A percentile compares a stretch with the other conserved stretches of the same genome.
These are phyloP conservation scores for Drosophila sp. DNA, from an alignment of 1,140 invertebrate genomes.

Conservation along the genomic window DNA sequence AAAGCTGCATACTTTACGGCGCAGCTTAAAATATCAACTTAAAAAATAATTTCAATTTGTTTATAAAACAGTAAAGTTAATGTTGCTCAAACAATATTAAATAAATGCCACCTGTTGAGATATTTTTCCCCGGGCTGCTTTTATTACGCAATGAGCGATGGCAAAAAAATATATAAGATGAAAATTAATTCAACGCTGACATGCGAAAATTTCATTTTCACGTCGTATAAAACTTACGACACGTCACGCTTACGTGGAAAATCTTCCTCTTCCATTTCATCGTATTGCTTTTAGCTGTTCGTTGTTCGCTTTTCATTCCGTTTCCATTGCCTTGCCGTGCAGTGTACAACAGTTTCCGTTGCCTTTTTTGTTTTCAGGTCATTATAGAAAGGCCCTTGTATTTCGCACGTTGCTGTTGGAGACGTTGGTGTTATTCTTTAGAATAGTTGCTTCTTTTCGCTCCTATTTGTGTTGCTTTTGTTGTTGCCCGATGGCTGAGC, in stretches of 20 bases:
- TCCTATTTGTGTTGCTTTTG: constrained; percentile 20
- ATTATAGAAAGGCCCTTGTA: constrained; percentile 51
- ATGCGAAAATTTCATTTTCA: constrained; percentile 80
- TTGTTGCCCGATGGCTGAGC: constrained; percentile 56
- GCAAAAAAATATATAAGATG: constrained; percentile 12
- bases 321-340: constrained; percentile 39
- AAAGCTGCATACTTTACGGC: no score
- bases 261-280: constrained; percentile 32
- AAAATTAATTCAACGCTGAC: constrained; percentile 68
- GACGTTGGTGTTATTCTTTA: constrained; percentile 9
- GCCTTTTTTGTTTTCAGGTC: constrained; percentile 49
- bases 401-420: constrained; percentile 51
- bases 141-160: neutral
- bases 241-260: constrained; percentile 68
- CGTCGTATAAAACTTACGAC: constrained; percentile 62
- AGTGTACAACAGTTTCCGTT: constrained; percentile 55
- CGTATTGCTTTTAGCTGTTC: constrained; percentile 32
- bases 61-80: neutral
- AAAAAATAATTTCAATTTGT: neutral
- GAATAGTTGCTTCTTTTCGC: constrained; percentile 19
- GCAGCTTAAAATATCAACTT: neutral
- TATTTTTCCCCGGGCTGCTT: neutral
- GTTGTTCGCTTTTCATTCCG: constrained; percentile 42
- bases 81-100: neutral
- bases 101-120: constrained; percentile 35